phyloP scores from a whole-genome alignment of 2,888 invertebrate genomes.

The Drosophila lutescens region DNA sequence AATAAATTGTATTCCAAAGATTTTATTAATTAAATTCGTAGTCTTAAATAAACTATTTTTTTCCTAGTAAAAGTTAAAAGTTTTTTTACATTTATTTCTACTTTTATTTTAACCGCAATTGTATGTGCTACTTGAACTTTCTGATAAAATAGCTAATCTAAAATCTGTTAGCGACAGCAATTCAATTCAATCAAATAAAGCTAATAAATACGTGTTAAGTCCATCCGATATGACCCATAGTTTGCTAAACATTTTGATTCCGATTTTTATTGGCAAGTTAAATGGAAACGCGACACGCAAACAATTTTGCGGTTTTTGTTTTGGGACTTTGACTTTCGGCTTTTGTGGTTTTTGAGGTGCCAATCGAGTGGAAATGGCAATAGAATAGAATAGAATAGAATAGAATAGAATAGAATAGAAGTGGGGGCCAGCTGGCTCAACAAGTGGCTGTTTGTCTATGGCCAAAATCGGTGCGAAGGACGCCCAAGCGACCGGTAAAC shows the following conservation, averaged over 20 bases:
- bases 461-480: constrained; percentile 69
- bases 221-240: constrained; percentile 25
- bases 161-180: constrained; percentile 58
- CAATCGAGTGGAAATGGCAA: constrained; percentile 40
- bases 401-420: constrained; percentile 2
- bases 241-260: constrained; percentile 43
- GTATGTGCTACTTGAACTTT: neutral
- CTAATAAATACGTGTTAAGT: constrained; percentile 50
- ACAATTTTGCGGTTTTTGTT: constrained; percentile 38
- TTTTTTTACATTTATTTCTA: neutral
- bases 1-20: too few species aligned
- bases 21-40: too few species aligned
- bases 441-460: constrained; percentile 60
- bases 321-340: constrained; percentile 28
- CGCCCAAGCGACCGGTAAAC: constrained; percentile 64
- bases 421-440: constrained; percentile 48
- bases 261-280: constrained; percentile 40
- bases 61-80: too few species aligned
- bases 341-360: constrained; percentile 11
- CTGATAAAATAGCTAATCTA: constrained; percentile 51
- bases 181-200: constrained; percentile 68
- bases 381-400: constrained; percentile 30
- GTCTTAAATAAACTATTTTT: too few species aligned
- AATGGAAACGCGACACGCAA: constrained; percentile 65
- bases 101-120: neutral